Conservation (phyloP, 1,140 invertebrate genomes). For the Lepeophtheirus salmonis region DNA sequence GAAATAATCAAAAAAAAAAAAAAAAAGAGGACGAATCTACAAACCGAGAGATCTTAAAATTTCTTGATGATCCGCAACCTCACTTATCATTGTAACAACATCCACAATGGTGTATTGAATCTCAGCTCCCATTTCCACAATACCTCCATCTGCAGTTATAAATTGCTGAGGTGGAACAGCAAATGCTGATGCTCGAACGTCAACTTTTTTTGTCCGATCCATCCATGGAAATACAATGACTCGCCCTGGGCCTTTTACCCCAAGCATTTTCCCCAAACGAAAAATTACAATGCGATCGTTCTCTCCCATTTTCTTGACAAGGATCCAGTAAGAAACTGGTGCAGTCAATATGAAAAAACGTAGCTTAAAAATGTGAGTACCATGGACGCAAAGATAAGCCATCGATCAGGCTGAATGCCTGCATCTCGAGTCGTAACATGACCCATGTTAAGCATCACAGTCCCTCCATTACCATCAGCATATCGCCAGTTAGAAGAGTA, state of each 20-base stretch:
- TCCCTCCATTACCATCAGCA: background rate
- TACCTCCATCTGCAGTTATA: constrained; percentile 11
- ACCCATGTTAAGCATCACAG: background rate
- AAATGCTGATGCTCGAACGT: constrained; percentile 17
- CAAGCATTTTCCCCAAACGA: constrained; percentile 16
- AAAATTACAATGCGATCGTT: constrained; percentile 14
- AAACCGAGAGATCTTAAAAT: constrained; percentile 6
- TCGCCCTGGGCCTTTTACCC: constrained; percentile 16
- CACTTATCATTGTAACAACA: constrained; percentile 15
- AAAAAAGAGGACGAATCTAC: too few species aligned
- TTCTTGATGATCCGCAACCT: constrained; percentile 17
- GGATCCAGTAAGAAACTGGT: constrained; percentile 1
- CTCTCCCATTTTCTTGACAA: constrained; percentile 18
- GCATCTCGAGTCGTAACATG: background rate
- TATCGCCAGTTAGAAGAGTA: background rate
- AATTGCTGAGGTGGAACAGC: constrained; percentile 15
- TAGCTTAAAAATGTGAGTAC: constrained; percentile 2
- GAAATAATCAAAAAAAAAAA: background rate
- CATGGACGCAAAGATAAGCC: background rate
- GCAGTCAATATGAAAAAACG: background rate
- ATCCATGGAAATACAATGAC: constrained; percentile 18
- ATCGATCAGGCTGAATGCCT: background rate
- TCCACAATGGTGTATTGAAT: constrained; percentile 17
- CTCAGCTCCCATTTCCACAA: constrained; percentile 15
- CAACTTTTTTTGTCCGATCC: constrained; percentile 14